Evolutionary conservation across 2,888 invertebrate genomes (phyloP).

Genomic region (Crematogaster levior): DNA sequence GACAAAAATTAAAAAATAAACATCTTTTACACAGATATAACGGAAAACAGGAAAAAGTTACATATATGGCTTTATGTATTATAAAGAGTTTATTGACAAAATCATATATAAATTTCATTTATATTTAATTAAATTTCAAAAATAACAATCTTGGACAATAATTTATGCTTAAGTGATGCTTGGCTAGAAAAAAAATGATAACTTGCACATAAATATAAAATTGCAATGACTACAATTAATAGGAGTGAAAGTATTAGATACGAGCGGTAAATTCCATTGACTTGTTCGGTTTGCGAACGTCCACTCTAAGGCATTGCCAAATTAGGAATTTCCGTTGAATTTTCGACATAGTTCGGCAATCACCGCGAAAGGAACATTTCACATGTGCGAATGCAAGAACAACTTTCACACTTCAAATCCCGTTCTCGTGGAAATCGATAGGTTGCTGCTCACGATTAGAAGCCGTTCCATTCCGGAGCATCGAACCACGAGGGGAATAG

Average conservation of each 20-base stretch:
- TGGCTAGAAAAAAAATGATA: not conserved
- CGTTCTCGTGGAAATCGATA: conserved; percentile 51
- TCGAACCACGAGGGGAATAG: conserved; percentile 52
- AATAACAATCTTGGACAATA: not conserved
- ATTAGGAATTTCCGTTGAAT: conserved; percentile 1
- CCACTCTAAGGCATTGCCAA: not conserved
- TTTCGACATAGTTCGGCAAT: conserved; percentile 24
- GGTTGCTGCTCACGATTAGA: conserved; percentile 49
- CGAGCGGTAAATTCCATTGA: not conserved
- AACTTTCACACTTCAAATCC: conserved; percentile 50
- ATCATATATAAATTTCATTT: too few species aligned
- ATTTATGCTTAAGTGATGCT: not conserved
- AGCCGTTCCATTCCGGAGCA: conserved; percentile 49
- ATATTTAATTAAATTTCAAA: too few species aligned
- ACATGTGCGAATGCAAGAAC: conserved; percentile 40
- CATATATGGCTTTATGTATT: not conserved
- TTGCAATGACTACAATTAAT: conserved; percentile 4
- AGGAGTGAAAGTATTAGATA: not conserved
- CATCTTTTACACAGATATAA: conserved; percentile 38
- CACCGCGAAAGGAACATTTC: conserved; percentile 35
- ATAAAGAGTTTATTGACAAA: not conserved
- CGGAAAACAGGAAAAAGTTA: not conserved
- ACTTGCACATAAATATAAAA: not conserved
- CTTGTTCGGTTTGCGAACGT: not conserved
- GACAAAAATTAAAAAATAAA: conserved; percentile 36